Evolutionary conservation across 2,888 invertebrate species (phyloP), one percentile per base, ranked within the genome.

Genomic region (Yponomeuta plumbellus): DNA sequence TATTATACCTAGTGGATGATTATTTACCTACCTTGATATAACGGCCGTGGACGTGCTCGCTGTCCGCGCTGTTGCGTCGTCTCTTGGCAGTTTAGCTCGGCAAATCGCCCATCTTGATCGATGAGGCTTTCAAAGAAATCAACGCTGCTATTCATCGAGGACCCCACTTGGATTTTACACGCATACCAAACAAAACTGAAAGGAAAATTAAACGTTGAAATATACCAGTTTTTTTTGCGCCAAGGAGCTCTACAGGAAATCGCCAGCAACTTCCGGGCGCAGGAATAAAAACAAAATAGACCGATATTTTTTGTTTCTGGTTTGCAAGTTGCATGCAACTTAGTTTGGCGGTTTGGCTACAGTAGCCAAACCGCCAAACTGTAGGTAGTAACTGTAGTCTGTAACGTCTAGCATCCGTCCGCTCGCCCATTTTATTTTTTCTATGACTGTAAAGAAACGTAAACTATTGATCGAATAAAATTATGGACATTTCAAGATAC

Each of bases 111-210:
- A 72, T 91, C 91, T 73, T 88, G 88, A 69, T 94, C 94, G 75
- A 95, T 92, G 64, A 95, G 90, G 76, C 94, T 94, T 84, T 95
- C 95, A 78, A 95, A 91, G 75, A 95, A 93, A 75, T 93, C 93
- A 70, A 92, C 92, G 74, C 90, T 89, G 84, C 86, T 85, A 72
- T 88, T 88, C 91, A 91, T 91, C 75, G 88, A 80, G 76, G 83
- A 85, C 72, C 83, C 85, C 74, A 82, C 76, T 82, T 91, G 83
- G 78, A 87, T 74, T 70, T 87, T 84, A 73, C 85, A 91, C 77
- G 88, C 88, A 82, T 90, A 88, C 88, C 87, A 89, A 70, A 89
- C 73, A 71, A 89, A 83, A 74, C 90, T 91, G 81, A 66, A 82
- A 85, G 67, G 52, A 1, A 57, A 63, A 20, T 13, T 11, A 11